Evolutionary conservation across 2,888 invertebrate species (phyloP).

Genomic region (Drosophila recens): DNA sequence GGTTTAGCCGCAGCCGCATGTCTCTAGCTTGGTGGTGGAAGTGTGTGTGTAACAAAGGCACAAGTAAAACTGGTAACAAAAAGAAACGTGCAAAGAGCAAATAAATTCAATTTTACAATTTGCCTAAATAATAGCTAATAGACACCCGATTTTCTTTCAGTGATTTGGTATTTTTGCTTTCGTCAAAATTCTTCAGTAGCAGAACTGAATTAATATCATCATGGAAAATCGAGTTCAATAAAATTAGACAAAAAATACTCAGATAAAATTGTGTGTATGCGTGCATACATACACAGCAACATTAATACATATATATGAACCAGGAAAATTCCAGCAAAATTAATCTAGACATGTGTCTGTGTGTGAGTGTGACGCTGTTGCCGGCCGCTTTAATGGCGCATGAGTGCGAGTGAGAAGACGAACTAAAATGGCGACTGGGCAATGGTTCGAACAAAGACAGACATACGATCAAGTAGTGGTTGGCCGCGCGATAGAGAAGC

Average conservation of each 20-base stretch:
- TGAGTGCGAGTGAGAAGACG: conserved; percentile 46
- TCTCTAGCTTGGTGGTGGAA: conserved; percentile 41
- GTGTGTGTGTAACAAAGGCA: conserved; percentile 45
- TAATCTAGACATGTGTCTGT: conserved; percentile 48
- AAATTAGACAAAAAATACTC: conserved; percentile 17
- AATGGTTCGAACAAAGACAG: conserved; percentile 50
- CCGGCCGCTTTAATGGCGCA: conserved; percentile 60
- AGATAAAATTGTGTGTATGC: conserved; percentile 31
- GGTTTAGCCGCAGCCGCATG: conserved; percentile 66
- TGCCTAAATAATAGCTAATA: conserved; percentile 8
- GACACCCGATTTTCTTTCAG: conserved; percentile 73
- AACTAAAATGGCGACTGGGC: conserved; percentile 66
- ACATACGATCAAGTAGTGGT: conserved; percentile 57
- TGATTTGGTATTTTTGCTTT: conserved; percentile 84
- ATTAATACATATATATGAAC: conserved; percentile 32
- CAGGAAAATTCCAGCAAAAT: conserved; percentile 75
- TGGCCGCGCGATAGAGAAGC: conserved; percentile 37
- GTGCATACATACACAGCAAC: conserved; percentile 17
- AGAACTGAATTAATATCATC: conserved; percentile 85
- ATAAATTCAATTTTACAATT: conserved; percentile 23
- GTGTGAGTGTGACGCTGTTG: conserved; percentile 68
- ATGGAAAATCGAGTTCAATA: conserved; percentile 70
- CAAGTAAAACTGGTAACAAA: conserved; percentile 49
- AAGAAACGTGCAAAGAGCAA: conserved; percentile 63
- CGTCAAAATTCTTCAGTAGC: conserved; percentile 85